phyloP scores from a whole-genome alignment of 2,888 invertebrate species.

The Melolontha melolontha region DNA sequence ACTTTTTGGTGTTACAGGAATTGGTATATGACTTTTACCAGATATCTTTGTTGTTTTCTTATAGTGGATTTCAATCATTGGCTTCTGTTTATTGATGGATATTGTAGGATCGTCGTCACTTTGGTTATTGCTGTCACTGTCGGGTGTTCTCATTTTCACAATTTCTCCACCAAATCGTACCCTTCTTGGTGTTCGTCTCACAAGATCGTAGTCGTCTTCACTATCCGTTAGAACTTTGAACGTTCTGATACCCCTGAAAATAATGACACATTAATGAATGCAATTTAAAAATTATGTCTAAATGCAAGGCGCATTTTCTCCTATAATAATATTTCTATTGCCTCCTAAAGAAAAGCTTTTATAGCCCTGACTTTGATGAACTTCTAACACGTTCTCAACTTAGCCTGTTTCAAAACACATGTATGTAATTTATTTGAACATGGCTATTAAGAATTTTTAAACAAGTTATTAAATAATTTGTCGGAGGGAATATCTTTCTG shows the following conservation, averaged over 20 bases:
- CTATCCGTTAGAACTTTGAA: conserved; percentile 73
- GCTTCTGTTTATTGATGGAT: conserved; percentile 49
- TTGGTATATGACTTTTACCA: conserved; percentile 65
- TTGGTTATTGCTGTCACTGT: conserved; percentile 78
- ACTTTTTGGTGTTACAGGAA: conserved; percentile 65
- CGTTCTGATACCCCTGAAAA: conserved; percentile 48
- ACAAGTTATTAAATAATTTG: too few species aligned
- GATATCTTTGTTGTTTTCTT: conserved; percentile 52
- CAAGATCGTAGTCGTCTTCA: conserved; percentile 66
- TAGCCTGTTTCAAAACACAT: too few species aligned
- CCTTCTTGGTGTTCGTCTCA: conserved; percentile 74
- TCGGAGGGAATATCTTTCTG: too few species aligned
- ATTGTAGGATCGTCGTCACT: conserved; percentile 66
- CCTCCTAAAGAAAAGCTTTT: too few species aligned
- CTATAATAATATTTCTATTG: too few species aligned
- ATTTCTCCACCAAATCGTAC: conserved; percentile 90
- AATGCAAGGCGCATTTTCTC: too few species aligned
- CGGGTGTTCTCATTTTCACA: conserved; percentile 86
- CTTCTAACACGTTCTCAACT: too few species aligned
- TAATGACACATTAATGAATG: conserved; percentile 19
- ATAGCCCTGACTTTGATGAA: too few species aligned
- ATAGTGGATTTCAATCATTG: conserved; percentile 53
- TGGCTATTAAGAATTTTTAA: too few species aligned
- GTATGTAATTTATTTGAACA: too few species aligned
- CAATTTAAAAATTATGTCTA: too few species aligned